Conservation (phyloP, 2,113 vertebrate species). For the human (Homo sapiens) region GRCh38 chr20:61106001-61106500, state of each 20-base stretch:
- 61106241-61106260: not conserved
- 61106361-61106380: no score
- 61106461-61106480: accelerated
- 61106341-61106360: accelerated
- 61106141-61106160: no score
- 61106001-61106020: not conserved
- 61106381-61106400: not conserved
- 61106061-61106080: not conserved
- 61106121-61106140: not conserved
- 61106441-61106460: accelerated
- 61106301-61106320: accelerated
- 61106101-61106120: accelerated
- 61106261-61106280: not conserved
- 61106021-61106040: not conserved
- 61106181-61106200: no score
- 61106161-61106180: accelerated
- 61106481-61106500: accelerated
- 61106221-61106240: accelerated
- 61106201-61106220: not conserved
- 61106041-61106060: not conserved
- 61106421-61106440: accelerated
- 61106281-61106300: not conserved
- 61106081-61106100: accelerated
- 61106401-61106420: no score
- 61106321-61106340: accelerated